Evolutionary conservation across 1,140 invertebrate genomes (phyloP).

Genomic region (Bombus fervidus): DNA sequence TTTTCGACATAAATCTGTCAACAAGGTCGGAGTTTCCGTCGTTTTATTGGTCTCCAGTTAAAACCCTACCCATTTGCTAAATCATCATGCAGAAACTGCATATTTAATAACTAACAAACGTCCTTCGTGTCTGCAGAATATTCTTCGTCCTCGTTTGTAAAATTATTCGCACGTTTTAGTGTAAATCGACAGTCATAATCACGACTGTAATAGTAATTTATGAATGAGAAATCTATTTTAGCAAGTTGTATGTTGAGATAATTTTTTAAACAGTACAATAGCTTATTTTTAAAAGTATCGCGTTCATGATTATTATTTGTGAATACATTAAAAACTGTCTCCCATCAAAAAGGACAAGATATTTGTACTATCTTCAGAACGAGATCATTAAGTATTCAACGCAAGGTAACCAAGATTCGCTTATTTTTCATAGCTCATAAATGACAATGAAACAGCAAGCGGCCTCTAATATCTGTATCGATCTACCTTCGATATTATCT

Average conservation of each 20-base stretch:
- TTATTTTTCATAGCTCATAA: not conserved
- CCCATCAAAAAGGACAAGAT: not conserved
- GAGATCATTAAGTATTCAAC: not conserved
- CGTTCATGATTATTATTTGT: too few relatives aligned
- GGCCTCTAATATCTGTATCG: not conserved
- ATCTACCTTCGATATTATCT: not conserved
- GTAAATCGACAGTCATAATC: not conserved
- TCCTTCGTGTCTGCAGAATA: conserved; percentile 42
- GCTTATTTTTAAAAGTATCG: too few relatives aligned
- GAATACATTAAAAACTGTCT: too few relatives aligned
- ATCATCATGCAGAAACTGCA: conserved; percentile 48
- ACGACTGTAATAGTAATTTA: too few relatives aligned
- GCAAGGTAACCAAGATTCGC: not conserved
- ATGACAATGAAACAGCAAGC: not conserved
- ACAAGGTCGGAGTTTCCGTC: not conserved
- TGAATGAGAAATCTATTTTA: not conserved
- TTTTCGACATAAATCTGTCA: conserved; percentile 4
- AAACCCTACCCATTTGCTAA: conserved; percentile 70
- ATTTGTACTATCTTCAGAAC: not conserved
- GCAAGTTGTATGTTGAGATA: not conserved
- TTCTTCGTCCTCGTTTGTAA: not conserved
- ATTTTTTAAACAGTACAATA: not conserved
- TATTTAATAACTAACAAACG: conserved; percentile 70
- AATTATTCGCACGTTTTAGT: not conserved
- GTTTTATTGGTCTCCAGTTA: not conserved